Evolutionary conservation across 2,888 invertebrate species (phyloP).

Genomic region (Ferrisia virgata): DNA sequence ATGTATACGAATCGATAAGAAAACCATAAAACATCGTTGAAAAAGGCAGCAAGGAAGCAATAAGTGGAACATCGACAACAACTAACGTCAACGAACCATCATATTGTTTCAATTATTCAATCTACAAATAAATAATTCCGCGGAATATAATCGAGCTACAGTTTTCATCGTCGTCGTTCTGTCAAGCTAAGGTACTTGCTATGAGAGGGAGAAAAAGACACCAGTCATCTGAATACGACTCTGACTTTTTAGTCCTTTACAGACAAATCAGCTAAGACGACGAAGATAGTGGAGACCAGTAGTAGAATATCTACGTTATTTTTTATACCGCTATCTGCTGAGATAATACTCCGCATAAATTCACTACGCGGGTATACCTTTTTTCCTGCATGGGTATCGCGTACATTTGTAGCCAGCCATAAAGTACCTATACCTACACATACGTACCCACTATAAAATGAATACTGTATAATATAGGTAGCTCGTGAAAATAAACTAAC

Average conservation of each 20-base stretch:
- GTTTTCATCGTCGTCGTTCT: background rate
- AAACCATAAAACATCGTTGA: background rate
- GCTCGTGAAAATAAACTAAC: background rate
- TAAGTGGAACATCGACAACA: background rate
- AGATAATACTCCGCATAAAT: background rate
- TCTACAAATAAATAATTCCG: slow-evolving; percentile 3
- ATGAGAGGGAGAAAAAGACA: too few relatives aligned
- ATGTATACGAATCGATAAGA: background rate
- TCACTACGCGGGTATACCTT: background rate
- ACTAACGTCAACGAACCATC: background rate
- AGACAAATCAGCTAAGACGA: background rate
- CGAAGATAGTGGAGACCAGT: background rate
- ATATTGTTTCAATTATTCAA: background rate
- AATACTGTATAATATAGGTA: background rate
- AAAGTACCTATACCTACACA: too few relatives aligned
- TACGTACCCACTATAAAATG: background rate
- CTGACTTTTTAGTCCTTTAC: background rate
- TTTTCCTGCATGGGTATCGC: background rate
- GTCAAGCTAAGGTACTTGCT: background rate
- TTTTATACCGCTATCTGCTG: background rate
- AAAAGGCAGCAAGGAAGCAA: background rate
- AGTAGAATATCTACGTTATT: background rate
- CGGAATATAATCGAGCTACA: background rate
- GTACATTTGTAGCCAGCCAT: background rate
- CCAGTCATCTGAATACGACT: background rate